Conservation (phyloP, 2,888 invertebrate species). For the Eurytoma adleriae region DNA sequence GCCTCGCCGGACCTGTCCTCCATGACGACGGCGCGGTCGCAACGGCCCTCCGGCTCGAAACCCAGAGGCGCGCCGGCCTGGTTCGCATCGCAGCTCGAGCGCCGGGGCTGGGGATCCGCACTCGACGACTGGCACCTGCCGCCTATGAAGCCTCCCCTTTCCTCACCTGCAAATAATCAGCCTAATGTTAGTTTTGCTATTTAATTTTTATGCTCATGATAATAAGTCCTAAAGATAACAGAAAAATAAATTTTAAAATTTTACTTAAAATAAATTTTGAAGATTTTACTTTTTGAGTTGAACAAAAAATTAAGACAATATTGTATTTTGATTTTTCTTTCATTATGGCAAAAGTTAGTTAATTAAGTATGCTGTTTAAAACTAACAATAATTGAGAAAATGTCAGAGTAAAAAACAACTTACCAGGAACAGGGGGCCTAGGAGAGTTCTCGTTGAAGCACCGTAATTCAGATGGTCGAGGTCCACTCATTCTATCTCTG, state of each 20-base stretch:
- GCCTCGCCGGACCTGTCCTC: slow-evolving; percentile 78
- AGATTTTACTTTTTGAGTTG: too few relatives aligned
- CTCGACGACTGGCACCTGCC: slow-evolving; percentile 71
- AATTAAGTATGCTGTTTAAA: too few relatives aligned
- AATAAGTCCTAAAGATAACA: too few relatives aligned
- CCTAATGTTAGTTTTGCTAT: too few relatives aligned
- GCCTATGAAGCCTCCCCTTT: slow-evolving; percentile 71
- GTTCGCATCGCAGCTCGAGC: slow-evolving; percentile 70
- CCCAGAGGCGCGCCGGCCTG: slow-evolving; percentile 76
- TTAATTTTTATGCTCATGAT: too few relatives aligned
- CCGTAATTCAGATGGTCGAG: slow-evolving; percentile 73
- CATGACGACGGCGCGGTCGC: slow-evolving; percentile 75
- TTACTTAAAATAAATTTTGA: too few relatives aligned
- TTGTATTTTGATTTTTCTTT: too few relatives aligned
- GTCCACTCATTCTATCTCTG: slow-evolving; percentile 75
- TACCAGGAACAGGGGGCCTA: slow-evolving; percentile 90
- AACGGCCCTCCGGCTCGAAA: slow-evolving; percentile 79
- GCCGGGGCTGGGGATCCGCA: slow-evolving; percentile 61
- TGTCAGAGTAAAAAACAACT: slow-evolving; percentile 71
- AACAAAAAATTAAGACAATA: too few relatives aligned
- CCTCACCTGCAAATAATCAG: slow-evolving; percentile 68
- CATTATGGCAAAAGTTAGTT: too few relatives aligned
- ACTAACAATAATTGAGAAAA: too few relatives aligned
- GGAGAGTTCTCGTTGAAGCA: slow-evolving; percentile 83
- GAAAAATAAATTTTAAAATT: too few relatives aligned